These are phyloP conservation scores for Ophraella communa DNA, from an alignment of 2,888 invertebrate genomes.

Conservation along the genomic window DNA sequence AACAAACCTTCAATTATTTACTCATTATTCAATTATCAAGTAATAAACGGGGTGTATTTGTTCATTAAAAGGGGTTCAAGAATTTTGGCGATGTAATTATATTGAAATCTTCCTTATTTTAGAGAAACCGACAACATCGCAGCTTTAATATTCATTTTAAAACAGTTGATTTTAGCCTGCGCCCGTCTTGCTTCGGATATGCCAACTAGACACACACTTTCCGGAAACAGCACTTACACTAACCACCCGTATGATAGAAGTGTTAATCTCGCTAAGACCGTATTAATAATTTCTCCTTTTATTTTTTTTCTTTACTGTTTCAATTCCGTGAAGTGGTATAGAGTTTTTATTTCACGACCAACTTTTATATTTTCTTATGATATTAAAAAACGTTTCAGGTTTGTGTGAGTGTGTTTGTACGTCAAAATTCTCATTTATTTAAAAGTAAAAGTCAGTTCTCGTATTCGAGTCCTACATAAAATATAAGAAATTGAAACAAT, in stretches of 20 bases:
- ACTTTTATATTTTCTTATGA: conserved; percentile 16
- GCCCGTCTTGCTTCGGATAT: conserved; percentile 1
- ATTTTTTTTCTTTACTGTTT: conserved; percentile 19
- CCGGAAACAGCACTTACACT: conserved; percentile 57
- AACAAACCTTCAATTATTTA: too few species aligned
- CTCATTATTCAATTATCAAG: too few species aligned
- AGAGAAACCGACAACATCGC: neutral
- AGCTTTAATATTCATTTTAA: conserved; percentile 59
- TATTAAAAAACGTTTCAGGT: conserved; percentile 18
- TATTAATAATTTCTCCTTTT: conserved; percentile 32
- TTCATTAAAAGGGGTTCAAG: too few species aligned
- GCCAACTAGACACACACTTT: conserved; percentile 51
- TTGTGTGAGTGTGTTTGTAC: neutral
- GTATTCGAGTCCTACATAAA: neutral
- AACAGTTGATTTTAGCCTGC: conserved; percentile 53
- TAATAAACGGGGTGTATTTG: too few species aligned
- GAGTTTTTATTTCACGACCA: conserved; percentile 20
- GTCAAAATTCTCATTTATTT: conserved; percentile 9
- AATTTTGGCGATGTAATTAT: too few species aligned
- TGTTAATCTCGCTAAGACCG: conserved; percentile 37
- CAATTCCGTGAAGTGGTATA: conserved; percentile 26
- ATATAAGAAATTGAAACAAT: neutral
- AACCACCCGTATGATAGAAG: conserved; percentile 47
- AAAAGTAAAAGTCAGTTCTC: conserved; percentile 8
- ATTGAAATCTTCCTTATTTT: too few species aligned